Conservation (phyloP, 2,113 vertebrate genomes). For the Globicephala melas region DNA sequence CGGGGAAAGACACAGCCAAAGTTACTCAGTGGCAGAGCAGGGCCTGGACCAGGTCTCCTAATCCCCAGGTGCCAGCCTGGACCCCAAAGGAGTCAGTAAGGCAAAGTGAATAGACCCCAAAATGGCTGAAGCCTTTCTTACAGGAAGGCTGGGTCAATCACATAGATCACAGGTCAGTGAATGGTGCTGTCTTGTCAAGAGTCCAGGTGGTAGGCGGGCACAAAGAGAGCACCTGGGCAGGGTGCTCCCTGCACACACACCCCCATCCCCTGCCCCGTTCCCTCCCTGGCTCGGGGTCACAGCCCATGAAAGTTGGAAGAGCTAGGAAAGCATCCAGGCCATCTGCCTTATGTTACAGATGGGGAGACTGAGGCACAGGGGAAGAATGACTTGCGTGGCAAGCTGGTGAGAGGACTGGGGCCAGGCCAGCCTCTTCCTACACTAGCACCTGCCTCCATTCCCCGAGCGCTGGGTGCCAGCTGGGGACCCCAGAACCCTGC, state of each 20-base stretch:
- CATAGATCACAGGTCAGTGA: not conserved
- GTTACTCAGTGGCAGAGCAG: not conserved
- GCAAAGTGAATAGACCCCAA: not conserved
- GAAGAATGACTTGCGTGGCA: not conserved
- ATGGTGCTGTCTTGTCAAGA: not conserved
- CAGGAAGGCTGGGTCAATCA: not conserved
- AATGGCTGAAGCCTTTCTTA: not conserved
- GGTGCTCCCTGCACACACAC: not conserved
- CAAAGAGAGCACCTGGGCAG: not conserved
- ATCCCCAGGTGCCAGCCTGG: not conserved
- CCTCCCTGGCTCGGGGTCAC: not conserved
- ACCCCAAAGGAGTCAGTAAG: not conserved
- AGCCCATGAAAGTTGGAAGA: not conserved
- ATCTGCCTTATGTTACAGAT: not conserved
- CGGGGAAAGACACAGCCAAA: not conserved
- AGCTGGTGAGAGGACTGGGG: not conserved
- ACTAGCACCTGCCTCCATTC: not conserved
- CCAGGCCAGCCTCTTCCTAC: not conserved
- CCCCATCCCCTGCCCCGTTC: accelerated
- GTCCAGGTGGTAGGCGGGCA: accelerated
- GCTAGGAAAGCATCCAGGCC: not conserved
- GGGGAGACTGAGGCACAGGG: not conserved
- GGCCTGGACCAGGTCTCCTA: not conserved
- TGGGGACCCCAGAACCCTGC: not conserved
- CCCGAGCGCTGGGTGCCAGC: accelerated